A percentile compares a stretch with the other conserved stretches of the same genome.
phyloP scores from a whole-genome alignment of 2,113 vertebrate species.

The Calonectris borealis region DNA sequence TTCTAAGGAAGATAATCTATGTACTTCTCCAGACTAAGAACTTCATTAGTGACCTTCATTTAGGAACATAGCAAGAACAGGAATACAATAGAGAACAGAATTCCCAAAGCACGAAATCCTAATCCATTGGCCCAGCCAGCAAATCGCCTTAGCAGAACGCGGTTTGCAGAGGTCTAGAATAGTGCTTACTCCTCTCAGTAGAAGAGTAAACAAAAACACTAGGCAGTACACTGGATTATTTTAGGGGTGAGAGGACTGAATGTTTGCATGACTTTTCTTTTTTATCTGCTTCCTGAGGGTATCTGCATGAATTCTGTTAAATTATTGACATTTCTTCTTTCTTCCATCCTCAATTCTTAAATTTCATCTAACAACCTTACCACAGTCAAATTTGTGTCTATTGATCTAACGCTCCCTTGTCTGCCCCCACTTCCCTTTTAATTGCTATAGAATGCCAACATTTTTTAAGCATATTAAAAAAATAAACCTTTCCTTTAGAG shows the following conservation, averaged over 20 bases:
- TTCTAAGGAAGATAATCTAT: not conserved
- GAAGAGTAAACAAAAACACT: not conserved
- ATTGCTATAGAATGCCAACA: not conserved
- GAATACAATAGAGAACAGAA: not conserved
- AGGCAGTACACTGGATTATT: not conserved
- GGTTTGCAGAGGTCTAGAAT: not conserved
- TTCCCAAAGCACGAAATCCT: not conserved
- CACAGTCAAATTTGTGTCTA: not conserved
- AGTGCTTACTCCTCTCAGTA: not conserved
- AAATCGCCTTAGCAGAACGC: not conserved
- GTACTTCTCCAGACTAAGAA: not conserved
- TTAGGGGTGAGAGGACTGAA: not conserved
- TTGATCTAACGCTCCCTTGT: not conserved
- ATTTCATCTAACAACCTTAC: not conserved
- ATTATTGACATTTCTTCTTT: not conserved
- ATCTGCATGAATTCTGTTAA: not conserved
- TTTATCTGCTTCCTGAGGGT: not conserved
- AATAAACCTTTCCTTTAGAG: not conserved
- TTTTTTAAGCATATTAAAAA: not conserved
- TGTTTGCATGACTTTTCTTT: not conserved
- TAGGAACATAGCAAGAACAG: not conserved
- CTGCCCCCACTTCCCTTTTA: not conserved
- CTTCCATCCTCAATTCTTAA: not conserved
- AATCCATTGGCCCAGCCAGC: not conserved
- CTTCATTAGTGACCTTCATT: not conserved